Percentiles rank a stretch among this genome's conserved stretches.
Conservation (phyloP, 1,140 invertebrate species). For the Gyrodactylus bullatarudis region DNA sequence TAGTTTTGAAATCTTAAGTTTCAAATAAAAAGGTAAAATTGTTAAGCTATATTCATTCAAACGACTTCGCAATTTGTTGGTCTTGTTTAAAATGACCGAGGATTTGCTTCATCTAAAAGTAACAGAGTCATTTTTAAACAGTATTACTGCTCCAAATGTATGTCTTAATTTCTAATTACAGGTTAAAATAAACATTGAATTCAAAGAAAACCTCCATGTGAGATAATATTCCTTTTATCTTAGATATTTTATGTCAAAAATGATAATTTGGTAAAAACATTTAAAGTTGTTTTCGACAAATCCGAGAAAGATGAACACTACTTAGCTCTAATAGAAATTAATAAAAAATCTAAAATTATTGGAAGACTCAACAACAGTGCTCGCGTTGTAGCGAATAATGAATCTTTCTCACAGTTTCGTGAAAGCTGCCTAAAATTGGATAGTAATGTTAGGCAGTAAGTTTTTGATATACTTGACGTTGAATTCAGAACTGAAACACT, state of each 20-base stretch:
- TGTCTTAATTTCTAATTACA: background rate
- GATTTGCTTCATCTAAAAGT: background rate
- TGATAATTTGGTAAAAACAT: background rate
- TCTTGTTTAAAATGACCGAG: background rate
- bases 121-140: background rate
- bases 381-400: background rate
- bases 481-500: background rate
- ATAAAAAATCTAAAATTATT: background rate
- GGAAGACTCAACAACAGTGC: background rate
- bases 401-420: background rate
- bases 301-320: background rate
- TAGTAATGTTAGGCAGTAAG: background rate
- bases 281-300: background rate
- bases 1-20: background rate
- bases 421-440: background rate
- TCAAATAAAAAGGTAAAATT: background rate
- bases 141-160: background rate
- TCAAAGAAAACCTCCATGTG: background rate
- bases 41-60: background rate
- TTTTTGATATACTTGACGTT: background rate
- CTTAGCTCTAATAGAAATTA: background rate
- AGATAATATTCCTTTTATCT: too few species aligned
- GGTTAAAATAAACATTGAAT: background rate
- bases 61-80: background rate
- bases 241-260: too few species aligned